These are phyloP conservation scores for Leptatherina wallacei DNA, from an alignment of 2,797 vertebrate genomes.

Conservation along the genomic window DNA sequence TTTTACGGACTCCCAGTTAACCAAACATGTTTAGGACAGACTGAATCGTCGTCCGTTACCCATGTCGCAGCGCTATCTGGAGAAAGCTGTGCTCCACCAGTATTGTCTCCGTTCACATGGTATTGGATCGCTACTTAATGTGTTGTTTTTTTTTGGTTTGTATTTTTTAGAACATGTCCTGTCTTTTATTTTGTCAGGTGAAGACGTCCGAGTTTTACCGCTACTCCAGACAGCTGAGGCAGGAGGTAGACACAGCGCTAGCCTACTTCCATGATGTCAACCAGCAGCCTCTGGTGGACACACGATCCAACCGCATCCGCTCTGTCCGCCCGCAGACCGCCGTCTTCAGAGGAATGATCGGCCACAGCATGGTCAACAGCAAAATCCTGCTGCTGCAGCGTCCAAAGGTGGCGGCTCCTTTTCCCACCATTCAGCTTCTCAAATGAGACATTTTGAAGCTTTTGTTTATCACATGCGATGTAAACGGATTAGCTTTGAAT, in stretches of 20 bases:
- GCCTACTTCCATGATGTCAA: conserved; percentile 97
- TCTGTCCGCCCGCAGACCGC: conserved; percentile 96
- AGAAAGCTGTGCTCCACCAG: too few relatives aligned
- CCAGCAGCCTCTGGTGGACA: conserved; percentile 95
- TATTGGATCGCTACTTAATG: too few relatives aligned
- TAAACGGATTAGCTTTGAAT: background rate
- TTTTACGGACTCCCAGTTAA: too few relatives aligned
- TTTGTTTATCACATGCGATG: background rate
- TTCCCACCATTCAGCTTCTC: background rate
- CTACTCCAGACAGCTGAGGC: conserved; percentile 94
- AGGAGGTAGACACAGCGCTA: conserved; percentile 95
- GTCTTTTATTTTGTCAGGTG: conserved; percentile 79
- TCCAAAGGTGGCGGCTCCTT: conserved; percentile 82
- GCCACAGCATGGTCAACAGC: conserved; percentile 99
- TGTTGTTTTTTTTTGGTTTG: background rate
- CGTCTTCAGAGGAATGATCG: conserved; percentile 99
- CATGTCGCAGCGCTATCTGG: too few relatives aligned
- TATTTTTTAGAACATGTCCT: too few relatives aligned
- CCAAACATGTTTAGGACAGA: too few relatives aligned
- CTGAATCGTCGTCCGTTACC: too few relatives aligned
- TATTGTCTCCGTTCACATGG: too few relatives aligned
- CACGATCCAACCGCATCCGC: conserved; percentile 94
- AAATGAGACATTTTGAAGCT: background rate
- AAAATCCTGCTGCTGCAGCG: conserved; percentile 98
- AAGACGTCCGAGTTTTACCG: conserved; percentile 99